Conservation (phyloP, 30 jellyfish, hydroid and myxozoan species). For the Aurelia sp. region DNA sequence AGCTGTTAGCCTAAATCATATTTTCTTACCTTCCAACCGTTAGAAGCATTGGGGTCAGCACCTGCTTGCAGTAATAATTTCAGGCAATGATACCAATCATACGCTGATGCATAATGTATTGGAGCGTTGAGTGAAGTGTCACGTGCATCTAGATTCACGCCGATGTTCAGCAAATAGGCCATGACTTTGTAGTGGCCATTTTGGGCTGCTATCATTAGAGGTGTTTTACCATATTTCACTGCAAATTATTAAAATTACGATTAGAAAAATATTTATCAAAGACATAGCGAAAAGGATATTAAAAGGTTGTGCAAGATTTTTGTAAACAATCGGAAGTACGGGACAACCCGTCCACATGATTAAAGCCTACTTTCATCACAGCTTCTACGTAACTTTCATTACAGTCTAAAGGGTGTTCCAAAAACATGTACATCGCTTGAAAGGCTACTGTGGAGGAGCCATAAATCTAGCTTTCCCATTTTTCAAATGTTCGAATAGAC, state of each 20-base stretch:
- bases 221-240: constrained; percentile 70
- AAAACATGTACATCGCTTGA: too few relatives aligned
- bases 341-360: too few relatives aligned
- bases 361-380: too few relatives aligned
- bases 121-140: constrained; percentile 80
- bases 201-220: constrained; percentile 73
- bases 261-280: too few relatives aligned
- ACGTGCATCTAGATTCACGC: constrained; percentile 74
- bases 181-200: constrained; percentile 76
- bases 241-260: background rate
- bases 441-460: too few relatives aligned
- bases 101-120: constrained; percentile 83
- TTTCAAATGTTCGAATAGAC: too few relatives aligned
- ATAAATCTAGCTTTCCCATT: too few relatives aligned
- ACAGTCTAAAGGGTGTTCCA: too few relatives aligned
- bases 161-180: constrained; percentile 69
- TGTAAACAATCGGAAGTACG: too few relatives aligned
- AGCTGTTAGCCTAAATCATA: background rate
- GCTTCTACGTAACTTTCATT: too few relatives aligned
- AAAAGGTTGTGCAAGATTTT: too few relatives aligned
- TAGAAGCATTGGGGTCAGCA: constrained; percentile 73
- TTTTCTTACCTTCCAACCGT: constrained; percentile 67
- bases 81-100: constrained; percentile 82
- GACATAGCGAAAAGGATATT: background rate
- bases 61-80: constrained; percentile 76